Conservation (phyloP, 2,797 vertebrate species). For the Numenius phaeopus region DNA sequence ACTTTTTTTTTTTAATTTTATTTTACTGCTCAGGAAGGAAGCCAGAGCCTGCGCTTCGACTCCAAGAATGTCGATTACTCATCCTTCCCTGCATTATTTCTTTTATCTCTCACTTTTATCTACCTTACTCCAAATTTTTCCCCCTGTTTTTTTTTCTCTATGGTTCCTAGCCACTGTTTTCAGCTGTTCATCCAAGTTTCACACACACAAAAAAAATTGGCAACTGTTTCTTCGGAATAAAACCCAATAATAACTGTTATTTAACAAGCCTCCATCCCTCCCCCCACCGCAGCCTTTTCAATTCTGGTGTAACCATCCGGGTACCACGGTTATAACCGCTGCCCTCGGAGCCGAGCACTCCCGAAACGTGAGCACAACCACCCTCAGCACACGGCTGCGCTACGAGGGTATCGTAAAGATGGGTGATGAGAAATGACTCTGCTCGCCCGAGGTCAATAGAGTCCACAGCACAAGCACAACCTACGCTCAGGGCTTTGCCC, state of each 20-base stretch:
- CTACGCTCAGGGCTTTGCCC: constrained; percentile 9
- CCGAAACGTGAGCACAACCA: not conserved
- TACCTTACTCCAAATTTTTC: constrained; percentile 68
- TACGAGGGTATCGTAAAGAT: not conserved
- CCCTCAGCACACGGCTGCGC: not conserved
- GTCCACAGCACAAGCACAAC: not conserved
- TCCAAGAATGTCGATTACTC: constrained; percentile 83
- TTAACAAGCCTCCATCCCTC: not conserved
- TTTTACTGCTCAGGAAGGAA: constrained; percentile 90
- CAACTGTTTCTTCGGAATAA: not conserved
- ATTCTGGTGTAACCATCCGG: not conserved
- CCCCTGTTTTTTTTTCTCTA: not conserved
- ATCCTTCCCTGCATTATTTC: constrained; percentile 76
- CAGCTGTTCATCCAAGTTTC: constrained; percentile 13
- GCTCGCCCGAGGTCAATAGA: constrained; percentile 11
- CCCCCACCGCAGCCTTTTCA: fast-evolving
- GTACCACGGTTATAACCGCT: not conserved
- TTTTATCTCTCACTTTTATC: constrained; percentile 81
- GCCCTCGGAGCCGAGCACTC: not conserved
- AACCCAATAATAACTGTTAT: not conserved
- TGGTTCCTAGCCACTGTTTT: not conserved
- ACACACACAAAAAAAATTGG: not conserved
- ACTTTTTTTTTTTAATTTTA: constrained; percentile 86
- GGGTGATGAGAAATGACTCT: not conserved
- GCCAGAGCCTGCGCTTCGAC: constrained; percentile 88